Percentiles rank a stretch among this genome's conserved stretches.
Conservation (phyloP, 2,888 invertebrate genomes). For the Fissipunctia ypsillon region DNA sequence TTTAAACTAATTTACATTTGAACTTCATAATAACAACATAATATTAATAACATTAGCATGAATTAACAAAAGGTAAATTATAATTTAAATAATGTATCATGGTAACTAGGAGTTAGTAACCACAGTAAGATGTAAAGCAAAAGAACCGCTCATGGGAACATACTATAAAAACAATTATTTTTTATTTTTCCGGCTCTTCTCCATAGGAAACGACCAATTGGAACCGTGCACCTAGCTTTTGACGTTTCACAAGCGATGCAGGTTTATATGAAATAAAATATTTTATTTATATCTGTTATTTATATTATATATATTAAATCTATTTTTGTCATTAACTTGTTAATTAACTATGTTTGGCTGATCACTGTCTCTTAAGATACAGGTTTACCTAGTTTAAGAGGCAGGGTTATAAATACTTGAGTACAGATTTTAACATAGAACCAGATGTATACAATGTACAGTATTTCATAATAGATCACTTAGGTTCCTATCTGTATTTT, state of each 20-base stretch:
- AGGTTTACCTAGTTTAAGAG: too few species aligned
- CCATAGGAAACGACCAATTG: background rate
- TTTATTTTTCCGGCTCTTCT: background rate
- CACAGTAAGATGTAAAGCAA: background rate
- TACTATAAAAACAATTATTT: background rate
- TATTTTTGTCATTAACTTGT: too few species aligned
- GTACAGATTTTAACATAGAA: too few species aligned
- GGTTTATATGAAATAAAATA: background rate
- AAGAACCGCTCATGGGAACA: background rate
- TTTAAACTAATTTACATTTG: conserved; percentile 27
- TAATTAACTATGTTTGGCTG: too few species aligned
- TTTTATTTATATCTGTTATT: too few species aligned
- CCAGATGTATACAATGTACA: too few species aligned
- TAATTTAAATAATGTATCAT: conserved; percentile 58
- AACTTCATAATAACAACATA: conserved; percentile 34
- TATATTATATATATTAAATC: too few species aligned
- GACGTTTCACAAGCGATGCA: background rate
- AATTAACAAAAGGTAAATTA: conserved; percentile 59
- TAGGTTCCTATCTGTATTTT: too few species aligned
- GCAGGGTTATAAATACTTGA: too few species aligned
- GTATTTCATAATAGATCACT: too few species aligned
- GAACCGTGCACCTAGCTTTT: background rate
- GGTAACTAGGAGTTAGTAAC: conserved; percentile 30
- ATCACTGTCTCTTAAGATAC: too few species aligned
- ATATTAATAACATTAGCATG: conserved; percentile 49